Conservation (phyloP, 2,888 invertebrate species). For the Rugalucina vietnamica region DNA sequence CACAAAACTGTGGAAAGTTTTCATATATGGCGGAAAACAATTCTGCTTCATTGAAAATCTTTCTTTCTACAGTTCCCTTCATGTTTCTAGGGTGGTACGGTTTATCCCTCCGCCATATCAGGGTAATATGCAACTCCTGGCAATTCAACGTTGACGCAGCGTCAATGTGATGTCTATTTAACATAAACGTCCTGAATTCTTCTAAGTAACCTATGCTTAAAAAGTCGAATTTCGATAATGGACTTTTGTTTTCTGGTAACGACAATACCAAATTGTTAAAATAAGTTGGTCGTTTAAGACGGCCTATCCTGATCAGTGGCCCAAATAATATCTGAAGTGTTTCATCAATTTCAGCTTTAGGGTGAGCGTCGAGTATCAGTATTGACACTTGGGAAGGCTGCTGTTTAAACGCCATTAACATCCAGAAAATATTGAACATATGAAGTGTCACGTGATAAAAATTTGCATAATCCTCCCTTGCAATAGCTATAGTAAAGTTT, state of each 20-base stretch:
- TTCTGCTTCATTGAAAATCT: slow-evolving; percentile 53
- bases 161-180: slow-evolving; percentile 34
- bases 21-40: slow-evolving; percentile 35
- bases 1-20: slow-evolving; percentile 32
- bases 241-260: slow-evolving; percentile 41
- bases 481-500: slow-evolving; percentile 45
- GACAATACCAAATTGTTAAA: slow-evolving; percentile 41
- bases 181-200: slow-evolving; percentile 47
- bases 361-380: slow-evolving; percentile 50
- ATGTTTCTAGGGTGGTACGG: slow-evolving; percentile 55
- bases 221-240: slow-evolving; percentile 29
- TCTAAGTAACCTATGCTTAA: slow-evolving; percentile 34
- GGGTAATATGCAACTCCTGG: slow-evolving; percentile 37
- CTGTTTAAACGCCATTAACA: slow-evolving; percentile 39
- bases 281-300: slow-evolving; percentile 17
- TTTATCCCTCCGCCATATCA: slow-evolving; percentile 52
- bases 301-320: slow-evolving; percentile 38
- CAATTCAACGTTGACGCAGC: slow-evolving; percentile 22
- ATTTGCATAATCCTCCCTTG: slow-evolving; percentile 49
- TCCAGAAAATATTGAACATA: slow-evolving; percentile 42
- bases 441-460: slow-evolving; percentile 52
- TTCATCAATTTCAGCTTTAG: slow-evolving; percentile 43
- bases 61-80: slow-evolving; percentile 43
- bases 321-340: slow-evolving; percentile 38
- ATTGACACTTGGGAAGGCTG: slow-evolving; percentile 35